Base-by-base conservation (phyloP, 2,797 vertebrate genomes). In the Ptychobarbus kaznakovi region DNA sequence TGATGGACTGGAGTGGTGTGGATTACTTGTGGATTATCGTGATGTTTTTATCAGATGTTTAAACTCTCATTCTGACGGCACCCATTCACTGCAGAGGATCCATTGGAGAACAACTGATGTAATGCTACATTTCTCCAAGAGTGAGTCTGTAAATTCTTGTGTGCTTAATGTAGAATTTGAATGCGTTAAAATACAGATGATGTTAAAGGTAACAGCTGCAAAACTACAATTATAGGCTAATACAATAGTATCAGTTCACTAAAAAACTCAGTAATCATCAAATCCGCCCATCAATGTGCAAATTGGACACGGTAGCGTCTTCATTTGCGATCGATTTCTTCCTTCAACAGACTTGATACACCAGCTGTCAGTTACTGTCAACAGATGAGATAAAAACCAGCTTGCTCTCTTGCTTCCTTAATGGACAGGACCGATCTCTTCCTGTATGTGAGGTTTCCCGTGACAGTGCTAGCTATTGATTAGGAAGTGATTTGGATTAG, bases 401-500 rank as follows among this genome's bases (percentile, higher is more conserved):
- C 6, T 42, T 32, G 8, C 70, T 81, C 10, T 22, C 35, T 81
- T 40, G 76, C 51, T 53, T 58, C 13, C n/a, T 35, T 38, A 56
- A 65, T 4, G 49, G 32, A 32, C 32, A 32, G 32, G 32, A 32
- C 32, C 32, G 32, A 40, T 85, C 10, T 63, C 53, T 13, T 70
- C 28, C 66, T 69, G 51, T 18, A 15, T 2, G 25, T 1, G 32
- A 53, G 6, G 75, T 25, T 9, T 70, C 65, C 18, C 2, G 25
- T 66, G 44, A 74, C 13, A 4, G 25, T 2, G 11, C 25, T 42
- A 63, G 25, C 11, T 44, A 61, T 42, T 83, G 56, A 81, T 81
- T 58, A 72, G 66, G 66, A 81, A 72, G 65, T 42, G 38, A 61
- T 78, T 61, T 25, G 75, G 2, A 74, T 78, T 58, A 25, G 32